These are phyloP conservation scores for Timema cristinae DNA, from an alignment of 2,888 invertebrate species.

Conservation along the genomic window DNA sequence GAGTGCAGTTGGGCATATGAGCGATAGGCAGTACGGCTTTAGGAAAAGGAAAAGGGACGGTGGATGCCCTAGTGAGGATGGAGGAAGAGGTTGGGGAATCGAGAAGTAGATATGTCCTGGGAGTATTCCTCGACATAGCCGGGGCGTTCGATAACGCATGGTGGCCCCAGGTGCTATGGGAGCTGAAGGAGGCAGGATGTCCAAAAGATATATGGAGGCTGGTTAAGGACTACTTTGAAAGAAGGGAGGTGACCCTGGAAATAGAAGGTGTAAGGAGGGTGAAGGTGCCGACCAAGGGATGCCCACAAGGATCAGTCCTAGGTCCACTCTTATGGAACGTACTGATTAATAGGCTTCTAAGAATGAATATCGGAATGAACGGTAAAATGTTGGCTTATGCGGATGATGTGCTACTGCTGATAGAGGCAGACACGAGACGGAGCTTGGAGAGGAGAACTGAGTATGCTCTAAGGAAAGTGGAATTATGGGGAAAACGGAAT, in stretches of 20 bases:
- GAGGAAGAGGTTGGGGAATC: neutral
- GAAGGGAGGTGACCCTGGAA: neutral
- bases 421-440: neutral
- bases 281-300: neutral
- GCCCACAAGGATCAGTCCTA: constrained; percentile 2
- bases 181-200: neutral
- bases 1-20: too few species aligned
- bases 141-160: neutral
- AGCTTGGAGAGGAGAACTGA: neutral
- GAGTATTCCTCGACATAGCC: neutral
- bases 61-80: neutral
- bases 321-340: neutral
- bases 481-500: too few species aligned
- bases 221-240: neutral
- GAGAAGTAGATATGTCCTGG: neutral
- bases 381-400: neutral
- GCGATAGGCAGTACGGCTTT: neutral
- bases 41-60: neutral
- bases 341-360: neutral
- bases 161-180: neutral
- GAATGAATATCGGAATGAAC: neutral
- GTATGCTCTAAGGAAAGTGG: neutral
- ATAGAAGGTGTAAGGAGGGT: neutral
- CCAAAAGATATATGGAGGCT: neutral
- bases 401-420: neutral